Conservation (phyloP, 2,888 invertebrate genomes). For the Epinotia bilunana region DNA sequence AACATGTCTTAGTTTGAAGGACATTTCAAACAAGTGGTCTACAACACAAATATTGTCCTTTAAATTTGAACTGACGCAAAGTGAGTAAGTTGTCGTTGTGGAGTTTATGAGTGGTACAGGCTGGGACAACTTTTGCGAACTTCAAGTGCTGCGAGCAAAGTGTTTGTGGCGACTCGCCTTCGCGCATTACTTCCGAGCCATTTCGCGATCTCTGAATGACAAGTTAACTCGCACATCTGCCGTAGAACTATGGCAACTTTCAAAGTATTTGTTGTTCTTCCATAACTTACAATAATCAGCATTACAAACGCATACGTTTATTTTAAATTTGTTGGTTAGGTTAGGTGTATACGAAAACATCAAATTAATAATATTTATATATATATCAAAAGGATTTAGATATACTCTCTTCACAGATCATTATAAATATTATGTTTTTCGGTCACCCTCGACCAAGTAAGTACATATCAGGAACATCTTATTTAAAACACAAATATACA, state of each 20-base stretch:
- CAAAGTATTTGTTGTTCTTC: slow-evolving; percentile 2
- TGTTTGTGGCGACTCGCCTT: slow-evolving; percentile 70
- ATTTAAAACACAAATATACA: too few species aligned
- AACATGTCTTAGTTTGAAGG: background rate
- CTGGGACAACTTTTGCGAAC: slow-evolving; percentile 67
- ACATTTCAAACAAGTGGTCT: background rate
- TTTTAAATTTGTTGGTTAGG: too few species aligned
- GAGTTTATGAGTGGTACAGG: slow-evolving; percentile 71
- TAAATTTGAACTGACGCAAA: slow-evolving; percentile 64
- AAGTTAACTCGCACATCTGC: slow-evolving; percentile 67
- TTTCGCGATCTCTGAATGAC: slow-evolving; percentile 73
- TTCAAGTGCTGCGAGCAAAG: slow-evolving; percentile 71
- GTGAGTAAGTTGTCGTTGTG: slow-evolving; percentile 71
- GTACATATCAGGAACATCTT: too few species aligned
- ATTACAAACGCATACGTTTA: background rate
- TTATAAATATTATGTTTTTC: too few species aligned
- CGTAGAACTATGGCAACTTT: slow-evolving; percentile 38
- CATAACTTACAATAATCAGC: background rate
- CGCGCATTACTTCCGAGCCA: slow-evolving; percentile 75
- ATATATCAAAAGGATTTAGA: too few species aligned
- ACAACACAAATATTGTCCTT: slow-evolving; percentile 48
- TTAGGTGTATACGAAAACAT: too few species aligned
- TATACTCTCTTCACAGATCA: too few species aligned
- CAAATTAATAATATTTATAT: too few species aligned
- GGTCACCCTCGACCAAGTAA: too few species aligned